Evolutionary conservation across 2,797 vertebrate species (phyloP), one percentile per base, ranked within the genome.

Genomic region (Sciaenops ocellatus): DNA sequence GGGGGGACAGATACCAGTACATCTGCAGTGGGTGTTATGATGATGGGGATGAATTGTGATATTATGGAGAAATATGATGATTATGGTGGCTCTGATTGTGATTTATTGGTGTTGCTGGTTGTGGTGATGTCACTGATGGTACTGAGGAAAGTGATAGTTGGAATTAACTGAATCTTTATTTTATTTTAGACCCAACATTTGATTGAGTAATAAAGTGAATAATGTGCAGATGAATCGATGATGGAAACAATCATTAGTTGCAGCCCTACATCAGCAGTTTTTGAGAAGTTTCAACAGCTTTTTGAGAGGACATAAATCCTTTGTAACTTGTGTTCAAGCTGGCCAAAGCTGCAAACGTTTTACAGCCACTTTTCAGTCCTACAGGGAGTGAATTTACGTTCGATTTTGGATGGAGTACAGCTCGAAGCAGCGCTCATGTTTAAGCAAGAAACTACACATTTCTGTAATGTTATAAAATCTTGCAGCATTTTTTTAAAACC

Each of bases 1-100:
- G 59, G 68, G 81, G 80, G 76, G 82, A 84, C 80, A 90, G 83
- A 89, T 91, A 89, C 85, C 85, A 87, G 82, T 80, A 76, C 82
- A 90, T 91, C 88, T 90, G 90, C 88, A 89, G 79, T 75, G 80
- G 79, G 67, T 64, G 57, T 28, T 61, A 26, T 56, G 70, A 77
- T 56, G 76, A 86, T 83, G 80, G 75, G 79, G 72, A 70, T 73
- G 78, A 64, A 86, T 57, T 64, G 79, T 62, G 78, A 82, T 81
- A 48, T 71, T 71, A 75, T 71, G 3, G 46, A 44, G 52, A 47
- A 26, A 69, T 68, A 67, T 71, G 59, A 68, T 63, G 63, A 64
- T 71, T 34, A 38, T 24, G 34, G 47, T 18, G 55, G 42, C 52
- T 59, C 3, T 26, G 69, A 60, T 60, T 60, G 63, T 63, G 63